Conservation (phyloP, 2,888 invertebrate species). For the Drosophila nr. medialis region DNA sequence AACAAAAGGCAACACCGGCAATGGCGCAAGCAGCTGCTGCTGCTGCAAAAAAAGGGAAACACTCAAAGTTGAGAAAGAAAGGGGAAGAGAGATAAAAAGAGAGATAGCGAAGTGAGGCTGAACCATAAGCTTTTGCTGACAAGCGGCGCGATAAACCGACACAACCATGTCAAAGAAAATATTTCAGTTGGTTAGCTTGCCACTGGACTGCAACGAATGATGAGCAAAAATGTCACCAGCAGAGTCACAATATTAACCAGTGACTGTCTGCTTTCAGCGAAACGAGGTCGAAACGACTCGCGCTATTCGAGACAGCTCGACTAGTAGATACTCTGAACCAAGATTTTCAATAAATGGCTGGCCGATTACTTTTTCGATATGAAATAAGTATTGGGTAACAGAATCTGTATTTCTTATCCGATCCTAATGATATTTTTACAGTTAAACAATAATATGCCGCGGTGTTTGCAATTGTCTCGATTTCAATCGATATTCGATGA, state of each 20-base stretch:
- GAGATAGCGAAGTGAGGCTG: conserved; percentile 1
- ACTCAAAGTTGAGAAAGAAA: conserved; percentile 29
- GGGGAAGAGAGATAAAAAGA: not conserved
- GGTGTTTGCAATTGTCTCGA: not conserved
- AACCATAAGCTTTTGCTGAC: conserved; percentile 63
- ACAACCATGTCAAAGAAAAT: conserved; percentile 78
- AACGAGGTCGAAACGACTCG: no score
- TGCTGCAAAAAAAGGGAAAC: conserved; percentile 9
- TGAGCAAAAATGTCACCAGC: conserved; percentile 22
- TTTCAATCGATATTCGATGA: not conserved
- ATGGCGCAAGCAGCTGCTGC: conserved; percentile 42
- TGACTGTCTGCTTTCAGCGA: conserved; percentile 23
- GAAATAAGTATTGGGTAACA: not conserved
- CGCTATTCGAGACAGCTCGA: not conserved
- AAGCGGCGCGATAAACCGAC: conserved; percentile 78
- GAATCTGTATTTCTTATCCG: not conserved
- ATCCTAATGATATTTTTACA: not conserved
- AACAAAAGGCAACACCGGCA: conserved; percentile 69
- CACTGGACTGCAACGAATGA: conserved; percentile 68
- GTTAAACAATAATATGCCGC: not conserved
- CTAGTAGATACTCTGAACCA: not conserved
- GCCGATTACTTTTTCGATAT: not conserved
- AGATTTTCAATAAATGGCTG: not conserved
- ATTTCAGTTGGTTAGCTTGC: conserved; percentile 76
- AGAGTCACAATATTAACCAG: conserved; percentile 43